Evolutionary conservation across 2,888 invertebrate genomes (phyloP).

Genomic region (Lysandra coridon): DNA sequence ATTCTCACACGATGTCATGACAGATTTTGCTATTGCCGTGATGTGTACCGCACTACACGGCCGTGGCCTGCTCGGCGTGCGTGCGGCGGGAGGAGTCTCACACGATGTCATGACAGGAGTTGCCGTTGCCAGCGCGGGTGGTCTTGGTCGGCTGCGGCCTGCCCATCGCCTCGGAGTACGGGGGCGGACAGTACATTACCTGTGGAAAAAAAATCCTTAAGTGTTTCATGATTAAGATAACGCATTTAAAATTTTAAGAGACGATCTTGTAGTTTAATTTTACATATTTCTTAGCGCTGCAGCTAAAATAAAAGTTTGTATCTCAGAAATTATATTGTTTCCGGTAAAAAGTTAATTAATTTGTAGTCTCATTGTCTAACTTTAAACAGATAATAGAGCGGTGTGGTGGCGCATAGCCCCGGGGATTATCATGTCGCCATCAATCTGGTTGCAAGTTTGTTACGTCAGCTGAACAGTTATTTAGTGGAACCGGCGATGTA

Average conservation of each 20-base stretch:
- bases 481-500: background rate
- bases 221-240: background rate
- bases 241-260: background rate
- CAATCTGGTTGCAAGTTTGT: background rate
- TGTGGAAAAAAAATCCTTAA: constrained; percentile 45
- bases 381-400: background rate
- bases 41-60: constrained; percentile 52
- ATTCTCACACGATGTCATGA: constrained; percentile 65
- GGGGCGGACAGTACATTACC: constrained; percentile 82
- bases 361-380: background rate
- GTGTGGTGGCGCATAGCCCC: background rate
- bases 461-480: background rate
- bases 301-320: background rate
- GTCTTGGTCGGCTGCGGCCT: constrained; percentile 83
- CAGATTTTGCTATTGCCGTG: background rate
- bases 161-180: constrained; percentile 67
- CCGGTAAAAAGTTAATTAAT: constrained; percentile 21
- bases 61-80: constrained; percentile 60
- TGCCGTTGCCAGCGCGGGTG: constrained; percentile 85
- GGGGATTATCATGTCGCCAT: background rate
- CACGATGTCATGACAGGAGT: constrained; percentile 81
- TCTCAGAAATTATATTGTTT: background rate
- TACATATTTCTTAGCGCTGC: background rate
- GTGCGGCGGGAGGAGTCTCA: constrained; percentile 69
- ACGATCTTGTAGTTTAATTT: background rate